Percentiles rank a stretch among this genome's conserved stretches.
Conservation (phyloP, 2,113 vertebrate species). For the Ptilonorhynchus violaceus region DNA sequence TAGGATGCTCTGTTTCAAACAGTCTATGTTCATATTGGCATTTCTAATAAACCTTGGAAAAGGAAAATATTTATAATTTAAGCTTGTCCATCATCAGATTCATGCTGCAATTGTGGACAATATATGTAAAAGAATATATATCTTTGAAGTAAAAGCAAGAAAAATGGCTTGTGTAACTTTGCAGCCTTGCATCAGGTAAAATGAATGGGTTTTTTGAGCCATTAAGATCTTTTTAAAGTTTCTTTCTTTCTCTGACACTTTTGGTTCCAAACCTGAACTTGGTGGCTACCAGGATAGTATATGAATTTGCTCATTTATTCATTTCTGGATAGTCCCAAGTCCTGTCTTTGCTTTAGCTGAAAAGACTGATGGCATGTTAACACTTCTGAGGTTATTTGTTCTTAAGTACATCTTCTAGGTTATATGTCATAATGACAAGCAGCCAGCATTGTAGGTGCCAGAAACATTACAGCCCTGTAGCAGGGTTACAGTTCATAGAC, state of each 20-base stretch:
- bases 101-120: background rate
- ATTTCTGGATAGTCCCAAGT: background rate
- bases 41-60: conserved; percentile 16
- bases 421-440: conserved; percentile 75
- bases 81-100: background rate
- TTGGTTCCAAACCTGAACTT: background rate
- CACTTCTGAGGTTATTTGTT: conserved; percentile 67
- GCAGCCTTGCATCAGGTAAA: background rate
- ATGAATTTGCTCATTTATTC: background rate
- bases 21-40: background rate
- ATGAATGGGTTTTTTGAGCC: background rate
- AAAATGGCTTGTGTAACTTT: background rate
- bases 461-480: conserved; percentile 47
- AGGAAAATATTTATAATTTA: conserved; percentile 51
- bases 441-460: conserved; percentile 23
- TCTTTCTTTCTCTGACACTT: background rate
- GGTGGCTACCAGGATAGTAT: background rate
- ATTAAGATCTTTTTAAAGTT: background rate
- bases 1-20: background rate
- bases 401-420: conserved; percentile 68
- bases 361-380: conserved; percentile 60
- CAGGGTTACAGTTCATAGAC: conserved; percentile 73
- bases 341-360: conserved; percentile 16
- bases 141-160: background rate
- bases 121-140: background rate